phyloP scores from a whole-genome alignment of 2,797 vertebrate genomes.

The Manis crassicaudata region DNA sequence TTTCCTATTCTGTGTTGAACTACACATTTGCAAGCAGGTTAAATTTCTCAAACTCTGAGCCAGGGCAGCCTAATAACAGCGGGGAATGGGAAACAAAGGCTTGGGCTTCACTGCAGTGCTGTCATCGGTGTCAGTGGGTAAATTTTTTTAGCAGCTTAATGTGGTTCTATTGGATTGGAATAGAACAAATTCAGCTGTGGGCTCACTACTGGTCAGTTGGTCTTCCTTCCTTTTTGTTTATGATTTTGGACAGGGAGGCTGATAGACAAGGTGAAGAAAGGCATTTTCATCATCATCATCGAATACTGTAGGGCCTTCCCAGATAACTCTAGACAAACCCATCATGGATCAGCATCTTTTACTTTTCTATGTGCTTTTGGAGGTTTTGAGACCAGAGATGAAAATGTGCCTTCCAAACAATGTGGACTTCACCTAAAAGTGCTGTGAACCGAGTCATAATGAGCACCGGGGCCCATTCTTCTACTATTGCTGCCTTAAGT shows the following conservation, averaged over 20 bases:
- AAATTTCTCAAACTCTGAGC: conserved; percentile 41
- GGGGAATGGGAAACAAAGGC: background rate
- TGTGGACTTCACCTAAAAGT: conserved; percentile 14
- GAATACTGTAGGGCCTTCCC: background rate
- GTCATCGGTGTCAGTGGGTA: background rate
- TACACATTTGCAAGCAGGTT: conserved; percentile 32
- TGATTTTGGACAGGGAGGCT: background rate
- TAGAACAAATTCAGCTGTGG: background rate
- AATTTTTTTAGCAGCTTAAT: background rate
- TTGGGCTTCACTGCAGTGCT: background rate
- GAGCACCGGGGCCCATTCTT: background rate
- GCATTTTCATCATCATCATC: background rate
- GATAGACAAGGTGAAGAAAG: background rate
- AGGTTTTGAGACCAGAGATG: background rate
- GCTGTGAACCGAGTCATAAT: background rate
- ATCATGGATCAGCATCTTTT: background rate
- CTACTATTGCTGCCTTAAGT: background rate
- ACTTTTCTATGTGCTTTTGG: background rate
- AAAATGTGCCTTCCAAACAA: background rate
- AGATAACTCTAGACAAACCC: conserved; percentile 7
- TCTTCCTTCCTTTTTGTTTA: background rate
- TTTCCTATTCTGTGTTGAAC: conserved; percentile 67
- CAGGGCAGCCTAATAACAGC: background rate
- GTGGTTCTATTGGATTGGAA: background rate
- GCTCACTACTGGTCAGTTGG: background rate